Evolutionary conservation across 2,797 vertebrate genomes (phyloP), one percentile per base, ranked within the genome.

Genomic region (Fratercula arctica): DNA sequence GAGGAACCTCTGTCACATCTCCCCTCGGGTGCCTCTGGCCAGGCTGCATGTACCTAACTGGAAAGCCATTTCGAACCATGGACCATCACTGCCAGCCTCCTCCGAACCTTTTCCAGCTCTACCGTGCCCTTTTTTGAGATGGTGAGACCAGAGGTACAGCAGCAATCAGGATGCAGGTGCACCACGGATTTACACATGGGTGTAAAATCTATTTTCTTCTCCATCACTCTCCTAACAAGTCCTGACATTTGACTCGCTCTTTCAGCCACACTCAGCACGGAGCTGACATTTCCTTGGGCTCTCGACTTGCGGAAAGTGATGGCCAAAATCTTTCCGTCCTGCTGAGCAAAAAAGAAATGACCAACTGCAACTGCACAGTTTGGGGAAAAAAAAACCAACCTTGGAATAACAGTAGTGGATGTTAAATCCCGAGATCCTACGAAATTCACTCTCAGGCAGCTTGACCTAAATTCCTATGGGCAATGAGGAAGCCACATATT

Each of bases 401-500:
- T 37, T 59, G 63, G 35, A 88, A 78, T 63, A 94, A 70, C 23
- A 85, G 70, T 33, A 89, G 46, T 46, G 46, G 56, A 79, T 74
- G 83, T 82, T 87, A 90, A 95, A 90, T 92, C 90, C 81, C 16
- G 13, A 78, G 69, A 86, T 60, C 33, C 51, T 81, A 86, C 1
- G 0, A 85, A 87, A 93, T 89, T 89, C 41, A 21, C 35, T 73
- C 63, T 54, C 54, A 87, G 75, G 75, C 81, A 94, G 93, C 72
- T 95, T 96, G 96, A 95, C 94, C 95, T 96, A 95, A 95, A 96
- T 97, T 95, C 93, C 91, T 93, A 80, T 16, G 80, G 82, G 90
- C 7, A 2, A 92, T 41, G 64, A 92, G 86, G 88, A 94, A 95
- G 89, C 81, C 75, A 64, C 95, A 74, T 90, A 93, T 93, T 90